Conservation (phyloP, 2,113 vertebrate genomes). For the Amphiprion ocellaris region DNA sequence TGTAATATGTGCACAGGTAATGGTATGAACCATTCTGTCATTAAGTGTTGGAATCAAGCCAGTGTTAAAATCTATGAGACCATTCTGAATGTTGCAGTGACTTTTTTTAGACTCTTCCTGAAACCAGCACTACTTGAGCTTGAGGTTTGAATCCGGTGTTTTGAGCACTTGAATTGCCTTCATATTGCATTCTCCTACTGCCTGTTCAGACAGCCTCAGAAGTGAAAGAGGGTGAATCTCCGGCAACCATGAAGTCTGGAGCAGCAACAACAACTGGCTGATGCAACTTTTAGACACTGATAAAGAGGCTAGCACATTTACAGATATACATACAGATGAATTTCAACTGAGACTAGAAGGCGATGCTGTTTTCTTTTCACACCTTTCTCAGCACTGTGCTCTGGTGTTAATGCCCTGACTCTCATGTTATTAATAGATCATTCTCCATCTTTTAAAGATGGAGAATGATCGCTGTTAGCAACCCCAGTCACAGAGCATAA, state of each 20-base stretch:
- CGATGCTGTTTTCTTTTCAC: background rate
- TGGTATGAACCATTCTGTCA: too few species aligned
- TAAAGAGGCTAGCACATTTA: background rate
- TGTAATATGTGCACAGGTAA: too few species aligned
- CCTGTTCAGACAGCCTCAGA: background rate
- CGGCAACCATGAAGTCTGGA: background rate
- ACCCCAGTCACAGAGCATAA: background rate
- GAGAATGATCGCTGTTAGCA: background rate
- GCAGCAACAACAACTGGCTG: constrained; percentile 22
- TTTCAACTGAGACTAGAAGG: background rate
- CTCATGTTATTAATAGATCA: background rate
- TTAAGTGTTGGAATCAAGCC: too few species aligned
- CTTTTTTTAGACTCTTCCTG: background rate
- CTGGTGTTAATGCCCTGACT: background rate
- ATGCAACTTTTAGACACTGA: constrained; percentile 35
- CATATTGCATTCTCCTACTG: background rate
- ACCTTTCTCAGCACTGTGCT: background rate
- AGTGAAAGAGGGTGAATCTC: background rate
- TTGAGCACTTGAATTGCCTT: background rate
- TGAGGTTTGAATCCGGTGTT: background rate
- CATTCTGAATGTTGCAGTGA: background rate
- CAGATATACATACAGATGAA: too few species aligned
- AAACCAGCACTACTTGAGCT: background rate
- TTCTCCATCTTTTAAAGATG: background rate
- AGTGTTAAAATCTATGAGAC: too few species aligned